Evolutionary conservation across 2,113 vertebrate species (phyloP).

Genomic region (Ceratotherium simum): DNA sequence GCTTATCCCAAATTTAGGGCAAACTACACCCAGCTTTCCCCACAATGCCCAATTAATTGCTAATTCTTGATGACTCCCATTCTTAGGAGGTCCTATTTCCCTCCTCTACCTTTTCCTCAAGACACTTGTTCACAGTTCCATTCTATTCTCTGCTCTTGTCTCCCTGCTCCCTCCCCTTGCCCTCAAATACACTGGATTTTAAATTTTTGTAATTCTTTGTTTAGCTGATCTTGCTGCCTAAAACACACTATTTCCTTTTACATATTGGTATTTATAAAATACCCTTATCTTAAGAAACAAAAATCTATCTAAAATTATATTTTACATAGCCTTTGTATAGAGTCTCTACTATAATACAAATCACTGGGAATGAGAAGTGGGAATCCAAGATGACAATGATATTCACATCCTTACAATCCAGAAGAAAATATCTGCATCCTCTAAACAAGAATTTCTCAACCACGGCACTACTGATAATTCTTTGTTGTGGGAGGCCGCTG

Average conservation of each 20-base stretch:
- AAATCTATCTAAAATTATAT: background rate
- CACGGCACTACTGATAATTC: background rate
- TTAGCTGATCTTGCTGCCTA: background rate
- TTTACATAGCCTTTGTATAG: background rate
- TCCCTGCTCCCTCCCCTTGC: background rate
- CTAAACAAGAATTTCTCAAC: background rate
- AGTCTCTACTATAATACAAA: constrained; percentile 11
- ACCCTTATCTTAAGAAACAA: constrained; percentile 4
- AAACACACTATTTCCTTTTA: background rate
- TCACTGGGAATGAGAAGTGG: background rate
- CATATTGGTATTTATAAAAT: background rate
- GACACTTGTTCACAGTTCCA: background rate
- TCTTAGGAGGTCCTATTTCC: background rate
- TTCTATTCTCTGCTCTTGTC: background rate
- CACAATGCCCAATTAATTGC: background rate
- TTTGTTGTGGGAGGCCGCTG: background rate
- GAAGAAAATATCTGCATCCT: background rate
- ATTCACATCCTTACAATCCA: background rate
- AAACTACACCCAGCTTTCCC: background rate
- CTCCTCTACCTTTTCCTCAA: background rate
- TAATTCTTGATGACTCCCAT: background rate
- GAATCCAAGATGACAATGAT: background rate
- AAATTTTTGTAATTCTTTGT: background rate
- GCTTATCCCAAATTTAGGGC: background rate
- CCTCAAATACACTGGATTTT: background rate